Evolutionary conservation across 2,888 invertebrate genomes (phyloP), one percentile per base, ranked within the genome.

Genomic region (Apocheima hispidaria): DNA sequence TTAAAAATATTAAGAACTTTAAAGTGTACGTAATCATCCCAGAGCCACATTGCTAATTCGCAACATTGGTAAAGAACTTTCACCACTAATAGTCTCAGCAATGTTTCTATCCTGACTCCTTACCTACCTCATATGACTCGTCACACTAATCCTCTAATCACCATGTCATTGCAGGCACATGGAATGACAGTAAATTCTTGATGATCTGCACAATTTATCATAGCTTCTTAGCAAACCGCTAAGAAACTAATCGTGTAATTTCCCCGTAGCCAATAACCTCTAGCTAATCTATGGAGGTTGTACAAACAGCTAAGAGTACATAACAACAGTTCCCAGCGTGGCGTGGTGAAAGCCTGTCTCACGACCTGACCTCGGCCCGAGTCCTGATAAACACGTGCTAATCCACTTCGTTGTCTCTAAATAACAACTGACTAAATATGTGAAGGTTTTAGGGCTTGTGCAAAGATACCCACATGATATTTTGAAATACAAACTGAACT

Each of bases 261-360:
- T 48, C 33, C 30, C 20, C 14, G 21, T 48, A 26, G 4, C 26
- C 2, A 26, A 0, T 0, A 9, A 26, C 16, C 9, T 14, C 0
- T 23, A 9, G 4, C 16, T 33, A 50, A 60, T 55, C 43, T 53
- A 43, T 52, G 28, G 21, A 41, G 14, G 23, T 16, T 40, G 20
- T 40, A 40, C 54, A 51, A 58, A 55, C 51, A 28, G 40, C 72
- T 23, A 30, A 38, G 21, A 28, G 28, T 30, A n/a, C 30, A 18
- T 38, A 33, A 56, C 49, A 68, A 67, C 68, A 53, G 28, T 54
- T 72, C 74, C 70, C 66, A 65, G 70, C 41, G 69, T 65, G 63
- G 70, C 41, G 69, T 65, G 63, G 77, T 74, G 77, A 78, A 77
- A 78, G 78, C 72, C 65, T 59, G 56, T 67, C 62, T 59, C 72